Conservation (phyloP, 1,140 invertebrate genomes). For the Drosophila kurseongensis region DNA sequence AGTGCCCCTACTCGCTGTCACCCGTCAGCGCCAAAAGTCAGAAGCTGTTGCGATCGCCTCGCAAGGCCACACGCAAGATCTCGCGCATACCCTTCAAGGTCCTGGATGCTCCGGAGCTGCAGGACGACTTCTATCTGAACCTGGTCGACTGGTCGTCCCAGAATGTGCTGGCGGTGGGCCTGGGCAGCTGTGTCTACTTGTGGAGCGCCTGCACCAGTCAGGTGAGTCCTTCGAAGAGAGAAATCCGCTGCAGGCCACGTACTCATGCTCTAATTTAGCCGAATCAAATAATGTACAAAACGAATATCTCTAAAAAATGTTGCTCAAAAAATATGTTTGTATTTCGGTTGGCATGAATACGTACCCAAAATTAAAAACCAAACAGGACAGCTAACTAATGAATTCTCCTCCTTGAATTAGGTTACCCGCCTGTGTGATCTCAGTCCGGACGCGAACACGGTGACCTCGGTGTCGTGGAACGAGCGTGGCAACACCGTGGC, state of each 20-base stretch:
- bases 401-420: slow-evolving; percentile 63
- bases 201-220: slow-evolving; percentile 99
- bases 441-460: slow-evolving; percentile 95
- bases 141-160: slow-evolving; percentile 99
- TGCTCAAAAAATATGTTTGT: too few species aligned
- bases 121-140: slow-evolving; percentile 99
- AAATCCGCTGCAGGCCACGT: too few species aligned
- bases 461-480: slow-evolving; percentile 99
- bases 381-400: neutral
- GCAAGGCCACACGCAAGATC: slow-evolving; percentile 98
- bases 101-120: slow-evolving; percentile 98
- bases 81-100: slow-evolving; percentile 98
- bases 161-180: slow-evolving; percentile 99
- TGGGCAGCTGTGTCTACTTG: slow-evolving; percentile 98
- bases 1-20: slow-evolving; percentile 95
- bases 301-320: too few species aligned
- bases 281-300: too few species aligned
- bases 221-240: slow-evolving; percentile 84
- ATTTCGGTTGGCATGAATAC: too few species aligned
- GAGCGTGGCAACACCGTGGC: slow-evolving; percentile 98
- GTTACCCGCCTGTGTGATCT: slow-evolving; percentile 98
- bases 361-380: too few species aligned
- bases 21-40: slow-evolving; percentile 97
- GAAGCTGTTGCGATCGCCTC: slow-evolving; percentile 95
- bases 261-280: too few species aligned